A percentile compares a stretch with the other conserved stretches of the same genome.
These are phyloP conservation scores for Gobiocypris rarus DNA, from an alignment of 2,113 vertebrate species.

Conservation along the genomic window DNA sequence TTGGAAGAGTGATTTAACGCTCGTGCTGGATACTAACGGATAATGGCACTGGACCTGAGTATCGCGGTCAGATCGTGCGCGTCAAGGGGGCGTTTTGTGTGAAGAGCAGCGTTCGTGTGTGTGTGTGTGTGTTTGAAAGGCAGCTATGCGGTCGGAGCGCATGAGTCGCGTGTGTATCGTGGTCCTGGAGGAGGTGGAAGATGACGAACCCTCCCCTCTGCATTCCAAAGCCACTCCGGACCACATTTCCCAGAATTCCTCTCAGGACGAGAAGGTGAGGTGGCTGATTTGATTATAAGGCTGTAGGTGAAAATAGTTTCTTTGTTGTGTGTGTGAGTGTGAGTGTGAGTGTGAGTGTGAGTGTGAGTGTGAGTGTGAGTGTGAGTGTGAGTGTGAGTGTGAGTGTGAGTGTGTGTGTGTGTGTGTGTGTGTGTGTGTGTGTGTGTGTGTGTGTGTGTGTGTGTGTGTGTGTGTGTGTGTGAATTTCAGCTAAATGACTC, in stretches of 20 bases:
- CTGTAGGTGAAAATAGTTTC: neutral
- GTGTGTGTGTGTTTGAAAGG: constrained; percentile 19
- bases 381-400: too few species aligned
- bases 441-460: too few species aligned
- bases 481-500: neutral
- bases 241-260: constrained; percentile 69
- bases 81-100: too few species aligned
- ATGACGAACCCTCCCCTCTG: constrained; percentile 84
- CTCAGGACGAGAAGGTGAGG: constrained; percentile 83
- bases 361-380: too few species aligned
- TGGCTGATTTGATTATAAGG: neutral
- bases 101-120: too few species aligned
- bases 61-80: neutral
- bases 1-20: constrained; percentile 15
- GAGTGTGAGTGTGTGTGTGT: neutral
- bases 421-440: neutral
- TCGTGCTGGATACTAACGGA: neutral
- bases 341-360: neutral
- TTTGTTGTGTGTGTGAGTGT: neutral
- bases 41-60: neutral
- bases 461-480: too few species aligned
- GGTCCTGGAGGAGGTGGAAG: constrained; percentile 93
- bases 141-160: constrained; percentile 82
- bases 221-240: constrained; percentile 79
- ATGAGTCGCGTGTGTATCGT: constrained; percentile 95